Base-by-base conservation (phyloP, 1,140 invertebrate species). In the Eumeta japonica region DNA sequence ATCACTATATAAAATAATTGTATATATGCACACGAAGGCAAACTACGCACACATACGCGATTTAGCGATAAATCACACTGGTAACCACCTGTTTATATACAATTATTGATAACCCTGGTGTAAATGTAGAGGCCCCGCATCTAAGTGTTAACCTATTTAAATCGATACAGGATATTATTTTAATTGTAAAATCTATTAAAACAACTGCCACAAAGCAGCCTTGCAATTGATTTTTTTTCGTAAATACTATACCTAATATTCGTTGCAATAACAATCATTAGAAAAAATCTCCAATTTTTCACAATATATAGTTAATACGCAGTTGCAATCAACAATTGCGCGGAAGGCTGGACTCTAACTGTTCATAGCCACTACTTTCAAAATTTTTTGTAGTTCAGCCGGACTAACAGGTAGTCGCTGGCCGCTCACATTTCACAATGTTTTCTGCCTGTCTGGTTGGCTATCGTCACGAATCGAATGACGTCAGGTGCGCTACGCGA, bases 351-450 rank as follows among this genome's bases (percentile, higher is more conserved):
- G 61, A 55, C 48, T 61, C 50, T 58, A 64, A 74, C 66, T 74
- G 66, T 70, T 62, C 56, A 56, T 63, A 62, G 63, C 62, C 70
- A 71, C 70, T 54, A 70, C 66, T 71, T 70, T 67, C 56, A 62
- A 71, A 42, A 63, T 57, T 59, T 58, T 61, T 66, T 46, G 54
- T 5, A 33, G 45, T 62, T 55, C 58, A 63, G 53, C 51, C 45
- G 52, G 49, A 55, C 60, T 58, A 55, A 56, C 56, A 61, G 58
- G 61, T 57, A 61, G 66, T 71, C 58, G 62, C 64, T 61, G 68
- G 59, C 64, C 62, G 63, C 65, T 70, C 68, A 74, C 68, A 74
- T 74, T 74, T 70, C 68, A 74, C 68, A 74, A 74, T 68, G 53
- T n/a, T 24, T 5, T 61, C 58, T 70, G 60, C 58, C 48, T 56